phyloP scores from a whole-genome alignment of 2,113 vertebrate genomes.

The Halcyon senegalensis region DNA sequence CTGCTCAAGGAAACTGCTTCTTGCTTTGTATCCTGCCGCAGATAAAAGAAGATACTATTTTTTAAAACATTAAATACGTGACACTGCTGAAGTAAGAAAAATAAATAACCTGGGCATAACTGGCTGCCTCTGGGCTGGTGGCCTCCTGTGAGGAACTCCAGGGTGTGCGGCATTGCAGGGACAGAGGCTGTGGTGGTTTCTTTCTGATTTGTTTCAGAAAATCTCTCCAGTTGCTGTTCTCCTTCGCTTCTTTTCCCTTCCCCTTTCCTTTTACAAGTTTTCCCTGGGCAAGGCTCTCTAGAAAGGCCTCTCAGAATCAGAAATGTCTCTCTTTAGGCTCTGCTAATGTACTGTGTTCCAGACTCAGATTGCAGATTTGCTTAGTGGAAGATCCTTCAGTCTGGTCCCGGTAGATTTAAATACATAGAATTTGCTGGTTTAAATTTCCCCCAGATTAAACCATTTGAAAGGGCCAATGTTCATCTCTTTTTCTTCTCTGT shows the following conservation, averaged over 20 bases:
- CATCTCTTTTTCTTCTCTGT: background rate
- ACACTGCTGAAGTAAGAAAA: slow-evolving; percentile 13
- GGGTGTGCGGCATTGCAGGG: background rate
- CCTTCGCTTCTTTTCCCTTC: slow-evolving; percentile 25
- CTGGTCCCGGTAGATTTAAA: background rate
- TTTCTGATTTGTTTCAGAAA: slow-evolving; percentile 17
- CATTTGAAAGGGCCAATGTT: background rate
- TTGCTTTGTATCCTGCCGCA: slow-evolving; percentile 4
- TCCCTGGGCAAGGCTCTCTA: background rate
- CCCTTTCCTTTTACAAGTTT: background rate
- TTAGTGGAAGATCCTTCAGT: background rate
- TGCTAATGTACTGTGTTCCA: background rate
- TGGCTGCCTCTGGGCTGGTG: background rate
- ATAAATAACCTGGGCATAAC: slow-evolving; percentile 39
- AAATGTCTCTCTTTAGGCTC: background rate
- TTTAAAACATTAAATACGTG: background rate
- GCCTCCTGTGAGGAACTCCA: background rate
- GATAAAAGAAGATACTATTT: slow-evolving; percentile 15
- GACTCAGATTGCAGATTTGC: background rate
- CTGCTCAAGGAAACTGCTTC: slow-evolving; percentile 41
- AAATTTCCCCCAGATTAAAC: background rate
- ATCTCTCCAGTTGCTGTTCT: slow-evolving; percentile 2
- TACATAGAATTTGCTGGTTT: background rate
- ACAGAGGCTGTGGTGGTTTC: background rate
- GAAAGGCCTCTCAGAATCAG: background rate